Base-by-base conservation (phyloP, 2,888 invertebrate genomes). In the Catocala sponsa region DNA sequence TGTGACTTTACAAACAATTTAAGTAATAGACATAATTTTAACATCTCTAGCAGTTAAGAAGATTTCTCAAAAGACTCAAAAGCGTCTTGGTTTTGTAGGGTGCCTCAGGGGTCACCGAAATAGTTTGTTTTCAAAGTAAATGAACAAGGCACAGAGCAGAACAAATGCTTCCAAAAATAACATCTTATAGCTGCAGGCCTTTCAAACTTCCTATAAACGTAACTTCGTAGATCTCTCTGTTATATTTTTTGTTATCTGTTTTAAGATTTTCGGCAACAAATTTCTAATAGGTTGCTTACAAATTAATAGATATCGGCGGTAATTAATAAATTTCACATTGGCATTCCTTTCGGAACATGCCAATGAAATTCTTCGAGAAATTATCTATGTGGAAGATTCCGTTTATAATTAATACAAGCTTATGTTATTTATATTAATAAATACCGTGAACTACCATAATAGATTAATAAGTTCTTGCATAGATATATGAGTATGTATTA, bases 81-180 rank as follows among this genome's bases (percentile, higher is more conserved):
- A 56, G n/a, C 44, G 25, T 52, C 12, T 57, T 11, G 6, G 57
- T 58, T 57, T 57, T 43, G 43, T 44, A 7, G 43, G 41, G 46
- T 44, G 55, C 50, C 59, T 46, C 42, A n/a, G 54, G 49, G 49
- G 47, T 43, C 15, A 12, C 15, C 42, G 15, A 1, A 60, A 58
- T 63, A 63, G 62, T 66, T 70, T 41, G 41, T 59, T 63, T 41
- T 33, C 32, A n/a, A 49, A 55, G 46, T 57, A 57, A 59, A 55
- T 53, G 13, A 55, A 43, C 43, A 52, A n/a, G 15, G 6, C 65
- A 50, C 10, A 41, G 52, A 10, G 15, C 13, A 15, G 41, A 48
- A 53, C 48, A 48, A 55, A 56, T 56, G 13, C 48, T 43, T 56
- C 46, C 5, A 49, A 63, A 51, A 59, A 59, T 51, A 55, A 65